Conservation (phyloP, 2,888 invertebrate genomes). For the Chymomyza procnemis region DNA sequence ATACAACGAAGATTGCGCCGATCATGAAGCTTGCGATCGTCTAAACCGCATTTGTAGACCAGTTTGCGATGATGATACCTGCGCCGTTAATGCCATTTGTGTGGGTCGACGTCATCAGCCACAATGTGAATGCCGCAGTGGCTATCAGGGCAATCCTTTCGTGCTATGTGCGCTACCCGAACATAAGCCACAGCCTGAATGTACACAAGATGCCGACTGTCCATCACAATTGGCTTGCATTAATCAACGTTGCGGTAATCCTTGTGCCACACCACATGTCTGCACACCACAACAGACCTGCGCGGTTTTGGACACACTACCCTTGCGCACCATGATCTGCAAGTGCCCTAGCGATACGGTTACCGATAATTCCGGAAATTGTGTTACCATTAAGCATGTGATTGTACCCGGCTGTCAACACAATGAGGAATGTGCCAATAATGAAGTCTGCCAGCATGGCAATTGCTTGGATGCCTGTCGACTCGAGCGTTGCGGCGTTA, state of each 20-base stretch:
- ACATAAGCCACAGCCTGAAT: conserved; percentile 80
- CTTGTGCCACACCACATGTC: conserved; percentile 85
- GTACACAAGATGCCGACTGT: conserved; percentile 88
- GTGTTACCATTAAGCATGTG: conserved; percentile 82
- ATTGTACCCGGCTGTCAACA: conserved; percentile 82
- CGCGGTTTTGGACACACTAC: conserved; percentile 87
- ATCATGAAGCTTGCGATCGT: conserved; percentile 90
- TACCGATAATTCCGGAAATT: conserved; percentile 85
- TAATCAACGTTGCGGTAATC: conserved; percentile 86
- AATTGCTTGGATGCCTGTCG: conserved; percentile 89
- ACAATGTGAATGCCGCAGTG: conserved; percentile 86
- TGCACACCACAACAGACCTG: conserved; percentile 90
- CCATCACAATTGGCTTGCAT: conserved; percentile 87
- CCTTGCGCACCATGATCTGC: conserved; percentile 91
- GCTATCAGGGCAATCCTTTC: conserved; percentile 89
- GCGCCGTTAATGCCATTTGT: conserved; percentile 89
- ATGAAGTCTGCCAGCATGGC: conserved; percentile 87
- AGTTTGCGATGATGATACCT: conserved; percentile 89
- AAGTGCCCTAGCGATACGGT: conserved; percentile 90
- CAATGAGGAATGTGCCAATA: conserved; percentile 87
- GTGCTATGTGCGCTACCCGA: conserved; percentile 82
- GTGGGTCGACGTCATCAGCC: conserved; percentile 87
- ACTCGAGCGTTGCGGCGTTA: conserved; percentile 88
- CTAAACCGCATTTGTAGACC: conserved; percentile 90
- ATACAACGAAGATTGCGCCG: conserved; percentile 92